Evolutionary conservation across 2,888 invertebrate species (phyloP).

Genomic region (Acleris cristana): DNA sequence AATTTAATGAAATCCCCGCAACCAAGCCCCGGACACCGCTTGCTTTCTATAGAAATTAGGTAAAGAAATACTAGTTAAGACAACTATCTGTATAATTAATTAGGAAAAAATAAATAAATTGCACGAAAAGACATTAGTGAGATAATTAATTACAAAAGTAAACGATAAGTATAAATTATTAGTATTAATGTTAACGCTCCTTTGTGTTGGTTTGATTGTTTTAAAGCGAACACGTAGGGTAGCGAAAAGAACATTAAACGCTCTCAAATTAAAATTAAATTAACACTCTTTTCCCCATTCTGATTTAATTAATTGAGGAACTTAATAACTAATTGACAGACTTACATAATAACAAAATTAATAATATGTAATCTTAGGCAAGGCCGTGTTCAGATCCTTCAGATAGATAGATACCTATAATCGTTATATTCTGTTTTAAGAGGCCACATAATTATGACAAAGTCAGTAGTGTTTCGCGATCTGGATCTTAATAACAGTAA

Average conservation of each 20-base stretch:
- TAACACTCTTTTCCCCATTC: background rate
- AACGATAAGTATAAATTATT: constrained; percentile 30
- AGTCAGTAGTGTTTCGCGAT: too few species aligned
- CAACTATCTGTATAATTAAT: constrained; percentile 40
- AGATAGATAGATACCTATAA: too few species aligned
- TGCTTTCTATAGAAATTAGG: constrained; percentile 5
- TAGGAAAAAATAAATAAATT: constrained; percentile 46
- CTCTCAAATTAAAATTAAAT: background rate
- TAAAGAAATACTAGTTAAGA: constrained; percentile 21
- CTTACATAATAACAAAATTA: too few species aligned
- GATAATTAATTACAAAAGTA: constrained; percentile 51
- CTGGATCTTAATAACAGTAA: too few species aligned
- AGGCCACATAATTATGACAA: too few species aligned
- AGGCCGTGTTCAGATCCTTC: too few species aligned
- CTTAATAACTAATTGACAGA: too few species aligned
- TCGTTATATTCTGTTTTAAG: too few species aligned
- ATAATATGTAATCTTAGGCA: too few species aligned
- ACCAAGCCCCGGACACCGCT: constrained; percentile 9
- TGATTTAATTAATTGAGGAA: too few species aligned
- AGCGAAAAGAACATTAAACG: constrained; percentile 4
- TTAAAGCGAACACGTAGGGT: constrained; percentile 51
- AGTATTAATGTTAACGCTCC: constrained; percentile 18
- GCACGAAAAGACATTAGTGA: constrained; percentile 80
- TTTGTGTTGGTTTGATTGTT: constrained; percentile 42
- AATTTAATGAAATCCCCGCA: background rate